These are phyloP conservation scores for Phycodurus eques DNA, from an alignment of 2,113 vertebrate species.

Conservation along the genomic window DNA sequence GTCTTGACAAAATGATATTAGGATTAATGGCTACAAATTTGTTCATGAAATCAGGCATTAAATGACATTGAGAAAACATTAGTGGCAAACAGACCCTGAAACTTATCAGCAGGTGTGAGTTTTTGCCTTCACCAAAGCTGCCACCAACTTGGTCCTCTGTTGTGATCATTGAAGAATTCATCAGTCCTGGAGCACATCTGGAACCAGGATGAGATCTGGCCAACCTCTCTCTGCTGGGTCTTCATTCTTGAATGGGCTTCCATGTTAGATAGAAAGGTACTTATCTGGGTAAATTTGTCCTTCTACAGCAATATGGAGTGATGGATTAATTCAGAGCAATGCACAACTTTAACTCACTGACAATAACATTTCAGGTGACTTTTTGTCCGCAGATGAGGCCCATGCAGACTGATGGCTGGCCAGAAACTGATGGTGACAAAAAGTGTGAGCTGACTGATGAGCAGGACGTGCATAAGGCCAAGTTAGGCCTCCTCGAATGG, in stretches of 20 bases:
- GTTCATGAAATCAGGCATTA: background rate
- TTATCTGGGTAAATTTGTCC: background rate
- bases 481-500: conserved; percentile 65
- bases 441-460: conserved; percentile 38
- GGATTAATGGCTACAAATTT: background rate
- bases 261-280: conserved; percentile 74
- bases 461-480: conserved; percentile 57
- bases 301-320: background rate
- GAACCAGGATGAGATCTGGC: conserved; percentile 71
- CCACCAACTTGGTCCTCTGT: background rate
- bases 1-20: background rate
- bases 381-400: conserved; percentile 61
- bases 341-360: background rate
- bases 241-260: conserved; percentile 73
- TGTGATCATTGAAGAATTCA: conserved; percentile 54
- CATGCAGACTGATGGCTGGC: conserved; percentile 69
- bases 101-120: background rate
- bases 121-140: background rate
- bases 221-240: conserved; percentile 60
- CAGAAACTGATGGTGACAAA: conserved; percentile 50
- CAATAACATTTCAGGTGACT: background rate
- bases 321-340: background rate
- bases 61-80: background rate
- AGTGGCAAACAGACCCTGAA: background rate
- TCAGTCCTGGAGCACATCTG: conserved; percentile 70